Evolutionary conservation across 64 coral and sea anemone genomes (phyloP), one percentile per base, ranked within the genome.

Genomic region (Montipora cactus): DNA sequence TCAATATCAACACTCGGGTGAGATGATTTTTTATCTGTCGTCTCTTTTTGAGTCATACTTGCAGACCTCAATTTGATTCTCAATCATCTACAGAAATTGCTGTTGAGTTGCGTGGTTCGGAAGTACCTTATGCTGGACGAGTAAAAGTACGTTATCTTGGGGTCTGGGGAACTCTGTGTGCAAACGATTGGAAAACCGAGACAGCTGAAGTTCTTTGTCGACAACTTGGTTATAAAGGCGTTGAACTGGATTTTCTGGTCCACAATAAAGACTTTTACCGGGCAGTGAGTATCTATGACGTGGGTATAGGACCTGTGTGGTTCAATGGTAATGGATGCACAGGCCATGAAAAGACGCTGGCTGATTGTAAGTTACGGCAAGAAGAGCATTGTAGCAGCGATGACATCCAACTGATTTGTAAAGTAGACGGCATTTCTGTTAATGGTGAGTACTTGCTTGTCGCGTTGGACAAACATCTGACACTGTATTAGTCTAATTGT

Each of bases 81-180:
- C 61, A 3, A 14, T 53, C 2, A 18, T 86, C 44, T 8, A 12
- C 18, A 86, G 82, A 72, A 49, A 86, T 72, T 71, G 28, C 45
- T 49, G 62, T 86, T 16, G 15, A 18, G 2, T 44, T 86, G n/a
- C 67, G 62, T 45, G 82, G 82, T 51, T 86, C 82, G 21, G 45
- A 72, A 22, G 82, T 71, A 12, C 66, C 82, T 51, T 71, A 86
- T 20, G 82, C 82, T 47, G 82, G 82, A 19, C 82, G 82, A 45
- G 82, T 86, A 7, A 86, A 86, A 72, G 82, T 86, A 72, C 82
- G 62, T 68, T 86, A 86, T 46, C 82, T 50, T 71, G 82, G 82
- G 4, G 82, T 86, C 45, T 86, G 82, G 82, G 82, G 82, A 10
- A 86, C 82, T 7, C 18, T 86, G 8, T 86, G 82, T 72, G 44